These are phyloP conservation scores for Porites rus DNA, from an alignment of 92 coral and sea anemone species.

Conservation along the genomic window DNA sequence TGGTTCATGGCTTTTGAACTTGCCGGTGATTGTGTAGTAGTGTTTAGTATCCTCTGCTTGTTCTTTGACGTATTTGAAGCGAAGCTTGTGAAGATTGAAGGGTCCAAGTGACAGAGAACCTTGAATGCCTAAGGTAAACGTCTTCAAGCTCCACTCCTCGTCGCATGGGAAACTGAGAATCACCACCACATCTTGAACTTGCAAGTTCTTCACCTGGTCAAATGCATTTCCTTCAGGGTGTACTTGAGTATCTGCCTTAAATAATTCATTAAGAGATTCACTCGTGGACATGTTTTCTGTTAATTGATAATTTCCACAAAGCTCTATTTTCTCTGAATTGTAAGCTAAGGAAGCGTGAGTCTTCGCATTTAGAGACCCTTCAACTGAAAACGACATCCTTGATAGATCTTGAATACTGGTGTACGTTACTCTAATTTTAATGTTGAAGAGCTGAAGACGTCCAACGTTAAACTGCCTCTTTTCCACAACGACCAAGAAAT, in stretches of 20 bases:
- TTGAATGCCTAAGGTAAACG: background rate
- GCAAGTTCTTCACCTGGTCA: conserved; percentile 5
- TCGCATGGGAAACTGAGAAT: background rate
- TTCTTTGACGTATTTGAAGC: conserved; percentile 4
- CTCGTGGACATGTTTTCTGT: conserved; percentile 5
- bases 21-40: conserved; percentile 1
- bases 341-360: conserved; percentile 8
- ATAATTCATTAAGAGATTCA: conserved; percentile 8
- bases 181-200: conserved; percentile 22
- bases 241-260: background rate
- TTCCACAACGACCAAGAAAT: background rate
- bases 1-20: conserved; percentile 7
- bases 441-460: background rate
- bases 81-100: background rate
- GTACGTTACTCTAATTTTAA: background rate
- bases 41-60: background rate
- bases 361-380: conserved; percentile 22
- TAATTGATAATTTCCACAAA: conserved; percentile 15
- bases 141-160: conserved; percentile 1
- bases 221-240: background rate
- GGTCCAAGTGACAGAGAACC: conserved; percentile 26
- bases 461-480: conserved; percentile 1
- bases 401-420: background rate
- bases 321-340: background rate
- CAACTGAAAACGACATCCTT: background rate